phyloP scores from a whole-genome alignment of 2,113 vertebrate genomes.

The Scartelaos histophorus region DNA sequence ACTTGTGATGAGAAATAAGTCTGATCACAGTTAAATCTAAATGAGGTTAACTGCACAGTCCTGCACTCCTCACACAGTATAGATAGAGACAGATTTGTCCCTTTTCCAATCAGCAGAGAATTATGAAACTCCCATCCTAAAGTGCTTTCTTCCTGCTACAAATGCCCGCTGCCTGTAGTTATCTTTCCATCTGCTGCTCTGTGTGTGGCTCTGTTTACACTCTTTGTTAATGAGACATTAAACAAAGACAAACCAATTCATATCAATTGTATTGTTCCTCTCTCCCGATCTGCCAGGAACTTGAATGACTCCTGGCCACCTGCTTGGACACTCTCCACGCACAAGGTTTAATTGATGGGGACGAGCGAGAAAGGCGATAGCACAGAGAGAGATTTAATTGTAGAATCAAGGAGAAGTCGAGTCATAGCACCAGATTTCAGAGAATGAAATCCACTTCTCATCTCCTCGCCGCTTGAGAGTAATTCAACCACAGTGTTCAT shows the following conservation, averaged over 20 bases:
- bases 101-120: conserved; percentile 28
- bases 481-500: conserved; percentile 27
- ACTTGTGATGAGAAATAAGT: no score
- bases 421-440: neutral
- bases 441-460: conserved; percentile 15
- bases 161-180: conserved; percentile 31
- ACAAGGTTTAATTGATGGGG: conserved; percentile 48
- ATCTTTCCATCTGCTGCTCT: conserved; percentile 53
- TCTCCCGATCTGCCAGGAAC: conserved; percentile 39
- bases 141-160: conserved; percentile 29
- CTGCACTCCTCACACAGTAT: neutral
- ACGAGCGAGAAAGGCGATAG: conserved; percentile 12
- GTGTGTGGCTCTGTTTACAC: conserved; percentile 45
- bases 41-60: neutral
- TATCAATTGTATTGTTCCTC: conserved; percentile 46
- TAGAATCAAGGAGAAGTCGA: conserved; percentile 10
- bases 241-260: conserved; percentile 53
- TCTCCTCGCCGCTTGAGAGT: neutral
- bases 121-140: conserved; percentile 23
- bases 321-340: conserved; percentile 26
- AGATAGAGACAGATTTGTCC: conserved; percentile 10
- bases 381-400: conserved; percentile 34
- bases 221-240: conserved; percentile 55
- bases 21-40: no score
- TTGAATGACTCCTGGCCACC: conserved; percentile 49